Base-by-base conservation (phyloP, 1,140 invertebrate genomes). In the Diploscapter pachys region DNA sequence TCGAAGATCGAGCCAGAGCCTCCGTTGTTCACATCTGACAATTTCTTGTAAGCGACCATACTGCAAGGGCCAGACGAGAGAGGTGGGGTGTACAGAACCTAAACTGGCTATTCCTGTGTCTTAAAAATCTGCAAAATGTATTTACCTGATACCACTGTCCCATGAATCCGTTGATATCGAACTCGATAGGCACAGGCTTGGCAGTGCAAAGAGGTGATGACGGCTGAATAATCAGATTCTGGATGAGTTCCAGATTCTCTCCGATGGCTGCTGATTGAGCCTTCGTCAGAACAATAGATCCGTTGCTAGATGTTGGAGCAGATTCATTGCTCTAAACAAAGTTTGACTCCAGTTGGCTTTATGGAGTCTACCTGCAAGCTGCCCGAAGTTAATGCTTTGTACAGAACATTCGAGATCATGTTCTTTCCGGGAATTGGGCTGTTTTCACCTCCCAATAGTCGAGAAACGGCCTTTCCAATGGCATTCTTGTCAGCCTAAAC, bases 191-290 rank as follows among this genome's bases (percentile, higher is more conserved):
- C 8, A 72, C 76, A 55, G 83, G 83, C 63, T 85, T 85, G 2
- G 81, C 81, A 49, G 83, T 85, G 68, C 83, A 85, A 8, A 85
- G 73, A 50, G 83, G 83, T 69, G 80, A 82, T 13, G 72, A 78
- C 54, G 84, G 84, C 64, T 85, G 83, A 31, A 80, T 83, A 64
- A 85, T 85, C 13, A 85, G 67, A 69, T 83, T 80, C 71, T 85
- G 82, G 51, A 85, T 83, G 81, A 85, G 80, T 64, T 83, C 83
- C 66, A 85, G 66, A 63, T 85, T 85, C 69, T 86, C 84, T 13
- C 76, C 80, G 64, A 85, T 85, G 9, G 82, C 84, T n/a, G 73
- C 78, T 67, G 85, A 80, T 69, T 85, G 83, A 56, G 83, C 84
- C 31, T 77, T 59, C n/a, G 79, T 85, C 11, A 85, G 73, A 64